Evolutionary conservation across 2,113 vertebrate genomes (phyloP).

Genomic region (Candoia aspera): DNA sequence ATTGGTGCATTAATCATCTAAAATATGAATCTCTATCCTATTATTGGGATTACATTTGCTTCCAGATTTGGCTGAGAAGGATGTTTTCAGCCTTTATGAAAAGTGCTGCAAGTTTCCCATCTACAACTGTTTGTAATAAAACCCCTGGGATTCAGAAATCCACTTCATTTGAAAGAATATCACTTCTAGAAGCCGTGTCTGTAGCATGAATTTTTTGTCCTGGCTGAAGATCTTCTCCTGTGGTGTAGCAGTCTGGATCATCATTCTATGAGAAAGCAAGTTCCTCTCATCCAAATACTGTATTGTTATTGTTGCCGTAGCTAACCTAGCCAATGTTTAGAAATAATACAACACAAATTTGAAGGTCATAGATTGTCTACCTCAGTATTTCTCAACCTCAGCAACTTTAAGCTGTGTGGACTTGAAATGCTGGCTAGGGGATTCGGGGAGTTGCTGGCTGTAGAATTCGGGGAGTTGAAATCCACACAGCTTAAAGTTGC

Average conservation of each 20-base stretch:
- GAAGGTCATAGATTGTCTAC: not conserved
- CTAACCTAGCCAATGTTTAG: not conserved
- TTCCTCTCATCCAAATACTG: not conserved
- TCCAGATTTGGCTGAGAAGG: slow-evolving; percentile 8
- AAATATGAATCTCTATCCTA: slow-evolving; percentile 9
- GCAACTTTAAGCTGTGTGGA: too few species aligned
- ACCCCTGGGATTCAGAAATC: not conserved
- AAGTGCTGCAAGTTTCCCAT: not conserved
- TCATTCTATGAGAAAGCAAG: not conserved
- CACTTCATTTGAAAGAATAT: not conserved
- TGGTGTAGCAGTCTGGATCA: too few species aligned
- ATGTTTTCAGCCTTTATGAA: not conserved
- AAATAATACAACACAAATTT: not conserved
- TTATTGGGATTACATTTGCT: not conserved
- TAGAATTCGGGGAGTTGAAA: too few species aligned
- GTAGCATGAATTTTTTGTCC: not conserved
- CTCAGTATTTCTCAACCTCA: too few species aligned
- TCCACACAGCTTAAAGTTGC: too few species aligned
- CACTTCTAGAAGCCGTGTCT: not conserved
- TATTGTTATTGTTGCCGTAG: too few species aligned
- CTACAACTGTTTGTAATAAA: not conserved
- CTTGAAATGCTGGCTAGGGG: too few species aligned
- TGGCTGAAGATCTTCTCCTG: not conserved
- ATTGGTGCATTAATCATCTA: slow-evolving; percentile 2
- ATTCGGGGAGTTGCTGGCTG: too few species aligned